These are phyloP conservation scores for Xanthia icteritia DNA, from an alignment of 2,888 invertebrate species.

Conservation along the genomic window DNA sequence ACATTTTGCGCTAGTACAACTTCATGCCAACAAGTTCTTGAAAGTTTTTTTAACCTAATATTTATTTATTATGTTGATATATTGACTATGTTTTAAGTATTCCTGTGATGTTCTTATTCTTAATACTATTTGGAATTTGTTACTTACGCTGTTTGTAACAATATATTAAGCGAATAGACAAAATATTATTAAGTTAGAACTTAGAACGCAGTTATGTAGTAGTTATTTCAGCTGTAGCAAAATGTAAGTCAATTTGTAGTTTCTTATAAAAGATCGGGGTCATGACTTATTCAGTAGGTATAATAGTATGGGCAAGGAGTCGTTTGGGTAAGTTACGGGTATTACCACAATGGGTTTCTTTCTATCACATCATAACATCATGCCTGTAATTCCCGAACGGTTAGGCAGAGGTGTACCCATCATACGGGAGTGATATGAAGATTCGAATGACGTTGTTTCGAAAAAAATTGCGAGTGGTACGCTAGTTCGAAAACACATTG, in stretches of 20 bases:
- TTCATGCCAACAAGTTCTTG: conserved; percentile 26
- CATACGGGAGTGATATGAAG: no score
- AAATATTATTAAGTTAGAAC: no score
- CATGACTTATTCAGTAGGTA: conserved; percentile 46
- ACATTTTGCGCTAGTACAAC: conserved; percentile 33
- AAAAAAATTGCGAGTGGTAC: no score
- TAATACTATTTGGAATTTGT: neutral
- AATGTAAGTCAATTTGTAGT: conserved; percentile 23
- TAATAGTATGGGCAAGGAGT: conserved; percentile 27
- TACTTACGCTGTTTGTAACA: neutral
- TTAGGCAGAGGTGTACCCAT: neutral
- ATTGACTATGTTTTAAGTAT: neutral
- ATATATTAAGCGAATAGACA: neutral
- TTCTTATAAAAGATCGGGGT: conserved; percentile 6
- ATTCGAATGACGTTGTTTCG: no score
- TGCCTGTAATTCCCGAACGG: neutral
- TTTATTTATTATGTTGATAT: neutral
- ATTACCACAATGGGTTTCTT: conserved; percentile 27
- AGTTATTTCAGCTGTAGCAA: neutral
- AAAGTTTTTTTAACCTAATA: neutral
- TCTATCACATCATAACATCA: neutral
- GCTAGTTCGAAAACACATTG: no score
- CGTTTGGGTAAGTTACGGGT: conserved; percentile 21
- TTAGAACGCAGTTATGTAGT: no score
- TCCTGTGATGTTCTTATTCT: neutral